A percentile compares a stretch with the other conserved stretches of the same genome.
Evolutionary conservation across 2,797 vertebrate species (phyloP).

Genomic region (Menidia menidia): DNA sequence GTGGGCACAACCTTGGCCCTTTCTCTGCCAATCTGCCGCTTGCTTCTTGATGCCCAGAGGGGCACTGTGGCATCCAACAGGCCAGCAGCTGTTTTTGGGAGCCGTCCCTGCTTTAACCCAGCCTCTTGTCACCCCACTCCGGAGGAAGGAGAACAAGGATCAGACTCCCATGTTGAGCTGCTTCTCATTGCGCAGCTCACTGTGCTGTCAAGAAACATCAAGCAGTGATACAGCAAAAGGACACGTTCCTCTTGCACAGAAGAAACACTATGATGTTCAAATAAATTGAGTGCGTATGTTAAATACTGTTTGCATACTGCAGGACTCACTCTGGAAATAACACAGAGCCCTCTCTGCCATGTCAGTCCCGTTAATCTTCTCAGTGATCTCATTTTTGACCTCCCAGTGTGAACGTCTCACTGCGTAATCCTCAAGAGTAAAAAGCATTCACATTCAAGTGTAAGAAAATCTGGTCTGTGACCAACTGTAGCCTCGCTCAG

Average conservation of each 20-base stretch:
- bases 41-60: conserved; percentile 64
- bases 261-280: conserved; percentile 25
- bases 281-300: conserved; percentile 32
- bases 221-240: conserved; percentile 45
- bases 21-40: conserved; percentile 52
- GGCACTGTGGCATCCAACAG: conserved; percentile 74
- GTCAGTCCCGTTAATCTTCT: conserved; percentile 42
- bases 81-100: conserved; percentile 80
- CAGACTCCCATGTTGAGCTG: conserved; percentile 44
- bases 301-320: conserved; percentile 6
- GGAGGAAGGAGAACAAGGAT: conserved; percentile 46
- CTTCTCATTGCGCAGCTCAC: conserved; percentile 26
- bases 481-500: conserved; percentile 69
- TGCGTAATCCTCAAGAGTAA: conserved; percentile 66
- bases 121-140: conserved; percentile 57
- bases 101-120: conserved; percentile 55
- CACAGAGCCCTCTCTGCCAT: conserved; percentile 26
- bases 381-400: conserved; percentile 56
- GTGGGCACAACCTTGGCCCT: conserved; percentile 70
- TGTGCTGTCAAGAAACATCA: conserved; percentile 28
- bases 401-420: conserved; percentile 69
- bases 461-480: conserved; percentile 65
- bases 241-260: conserved; percentile 28
- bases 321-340: conserved; percentile 26
- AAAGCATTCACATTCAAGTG: conserved; percentile 74